Percentiles rank a stretch among this genome's conserved stretches.
Evolutionary conservation across 35 echinoderm and acorn worm genomes (phyloP).

Genomic region (Apostichopus parvimensis): DNA sequence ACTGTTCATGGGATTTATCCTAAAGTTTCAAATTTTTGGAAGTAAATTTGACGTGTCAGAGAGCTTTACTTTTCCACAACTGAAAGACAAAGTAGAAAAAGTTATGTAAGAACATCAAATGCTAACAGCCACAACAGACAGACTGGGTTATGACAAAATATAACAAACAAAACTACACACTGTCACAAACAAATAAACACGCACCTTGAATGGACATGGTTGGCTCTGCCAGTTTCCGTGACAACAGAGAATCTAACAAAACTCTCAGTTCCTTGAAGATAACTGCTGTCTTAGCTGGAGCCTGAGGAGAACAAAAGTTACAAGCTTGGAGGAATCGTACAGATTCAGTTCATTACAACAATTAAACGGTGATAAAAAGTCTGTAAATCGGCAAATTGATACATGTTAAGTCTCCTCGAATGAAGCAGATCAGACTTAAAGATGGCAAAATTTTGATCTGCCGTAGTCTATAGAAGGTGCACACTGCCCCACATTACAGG

Average conservation of each 20-base stretch:
- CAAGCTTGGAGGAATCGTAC: background rate
- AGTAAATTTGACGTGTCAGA: too few relatives aligned
- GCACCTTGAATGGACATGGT: constrained; percentile 78
- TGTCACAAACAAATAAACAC: background rate
- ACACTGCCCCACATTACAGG: background rate
- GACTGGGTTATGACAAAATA: too few relatives aligned
- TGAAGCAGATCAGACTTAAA: too few relatives aligned
- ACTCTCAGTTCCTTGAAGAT: constrained; percentile 90
- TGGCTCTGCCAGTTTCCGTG: constrained; percentile 77
- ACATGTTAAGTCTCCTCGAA: too few relatives aligned
- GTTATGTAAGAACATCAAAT: background rate
- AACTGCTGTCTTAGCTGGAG: constrained; percentile 90
- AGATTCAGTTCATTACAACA: too few relatives aligned
- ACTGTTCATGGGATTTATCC: too few relatives aligned
- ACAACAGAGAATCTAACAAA: constrained; percentile 67
- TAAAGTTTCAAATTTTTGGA: too few relatives aligned
- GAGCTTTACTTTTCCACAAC: too few relatives aligned
- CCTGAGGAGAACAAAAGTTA: constrained; percentile 35
- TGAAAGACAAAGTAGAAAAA: background rate
- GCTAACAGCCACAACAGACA: background rate
- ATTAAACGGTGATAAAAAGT: too few relatives aligned
- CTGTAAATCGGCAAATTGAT: too few relatives aligned
- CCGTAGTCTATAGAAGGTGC: background rate
- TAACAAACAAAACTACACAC: background rate
- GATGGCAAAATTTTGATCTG: background rate